Evolutionary conservation across 2,113 vertebrate genomes (phyloP).

Genomic region (Ariopsis seemanni): DNA sequence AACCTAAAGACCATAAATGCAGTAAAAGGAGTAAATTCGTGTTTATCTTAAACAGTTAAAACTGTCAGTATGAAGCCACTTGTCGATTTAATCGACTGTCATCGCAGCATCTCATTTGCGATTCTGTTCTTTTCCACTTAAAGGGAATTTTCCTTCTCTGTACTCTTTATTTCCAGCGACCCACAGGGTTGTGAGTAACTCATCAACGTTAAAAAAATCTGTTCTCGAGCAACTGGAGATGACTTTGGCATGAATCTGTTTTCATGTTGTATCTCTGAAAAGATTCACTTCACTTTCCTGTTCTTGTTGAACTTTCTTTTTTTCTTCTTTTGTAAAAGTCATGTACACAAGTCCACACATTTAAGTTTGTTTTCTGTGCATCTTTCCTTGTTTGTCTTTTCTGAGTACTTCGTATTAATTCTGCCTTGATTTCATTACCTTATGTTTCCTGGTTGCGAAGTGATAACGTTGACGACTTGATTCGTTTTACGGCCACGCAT

Average conservation of each 20-base stretch:
- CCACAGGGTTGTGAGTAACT: not conserved
- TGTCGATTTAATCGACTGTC: not conserved
- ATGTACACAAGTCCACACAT: not conserved
- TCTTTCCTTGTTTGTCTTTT: not conserved
- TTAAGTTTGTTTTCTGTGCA: not conserved
- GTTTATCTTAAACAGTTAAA: too few relatives aligned
- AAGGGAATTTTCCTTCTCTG: not conserved
- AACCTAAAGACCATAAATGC: not conserved
- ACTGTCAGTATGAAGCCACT: not conserved
- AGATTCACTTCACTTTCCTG: not conserved
- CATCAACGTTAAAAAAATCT: not conserved
- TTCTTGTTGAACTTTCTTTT: not conserved
- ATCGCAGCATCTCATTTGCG: not conserved
- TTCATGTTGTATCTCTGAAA: not conserved
- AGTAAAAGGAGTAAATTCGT: not conserved
- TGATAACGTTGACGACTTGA: too few relatives aligned
- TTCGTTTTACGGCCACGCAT: too few relatives aligned
- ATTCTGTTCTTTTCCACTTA: not conserved
- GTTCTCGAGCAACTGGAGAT: not conserved
- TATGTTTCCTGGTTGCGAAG: not conserved
- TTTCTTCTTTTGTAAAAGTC: not conserved
- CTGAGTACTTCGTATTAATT: too few relatives aligned
- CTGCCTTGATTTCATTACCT: not conserved
- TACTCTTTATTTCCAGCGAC: not conserved
- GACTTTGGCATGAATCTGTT: not conserved